Evolutionary conservation across 1,140 invertebrate species (phyloP), one percentile per base, ranked within the genome.

Genomic region (Teleogryllus occipitalis): DNA sequence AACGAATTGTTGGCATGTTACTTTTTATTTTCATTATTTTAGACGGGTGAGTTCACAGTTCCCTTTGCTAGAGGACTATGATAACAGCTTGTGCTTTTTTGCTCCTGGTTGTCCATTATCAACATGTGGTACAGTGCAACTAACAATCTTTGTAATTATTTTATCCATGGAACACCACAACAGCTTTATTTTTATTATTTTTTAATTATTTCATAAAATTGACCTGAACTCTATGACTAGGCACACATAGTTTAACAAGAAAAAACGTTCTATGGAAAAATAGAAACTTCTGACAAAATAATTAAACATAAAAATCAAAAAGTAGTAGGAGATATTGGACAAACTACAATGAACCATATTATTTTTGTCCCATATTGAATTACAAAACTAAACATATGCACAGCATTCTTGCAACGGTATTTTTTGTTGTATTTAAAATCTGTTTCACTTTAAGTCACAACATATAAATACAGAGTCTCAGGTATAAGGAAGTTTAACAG

Each of bases 311-410:
- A 81, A 80, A 81, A 48, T 77, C 49, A 81, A 80, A 75, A 81
- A 39, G 27, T 39, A 39, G 76, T 76, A 79, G 80, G 80, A 80
- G 75, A 80, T 80, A 80, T 75, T 76, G 78, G 80, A 82, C 80
- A 82, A 79, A 80, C 80, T 80, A 82, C 78, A 76, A 54, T 82
- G 75, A 80, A 77, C 75, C 49, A 74, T 82, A 48, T 75, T 77
- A n/a, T 79, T 78, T 80, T 75, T 75, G 49, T 80, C 72, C 79
- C 75, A 80, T 78, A 78, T n/a, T 75, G 78, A 81, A 78, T 80
- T 82, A 82, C 80, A 82, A 82, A 82, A 82, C 80, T 82, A 82
- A 82, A 82, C 81, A 80, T 82, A 82, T 82, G 80, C 80, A 80
- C 73, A 79, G 74, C 76, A 80, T 81, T 72, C 65, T 80, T 78